These are phyloP conservation scores for Vulpes ferrilata DNA, from an alignment of 2,113 vertebrate species.

Conservation along the genomic window DNA sequence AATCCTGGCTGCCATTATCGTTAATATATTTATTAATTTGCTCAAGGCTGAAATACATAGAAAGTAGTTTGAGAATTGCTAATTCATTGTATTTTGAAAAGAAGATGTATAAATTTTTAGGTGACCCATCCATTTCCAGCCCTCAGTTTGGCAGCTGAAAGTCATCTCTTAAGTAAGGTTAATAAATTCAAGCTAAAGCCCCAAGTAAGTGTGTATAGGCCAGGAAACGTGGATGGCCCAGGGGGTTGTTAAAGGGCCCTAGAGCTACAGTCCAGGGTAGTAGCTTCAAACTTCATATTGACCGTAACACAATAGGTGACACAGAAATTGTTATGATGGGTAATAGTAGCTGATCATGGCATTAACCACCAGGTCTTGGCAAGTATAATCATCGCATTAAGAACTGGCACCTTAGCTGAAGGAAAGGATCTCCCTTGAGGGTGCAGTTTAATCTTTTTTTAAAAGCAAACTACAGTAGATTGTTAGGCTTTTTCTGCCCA, in stretches of 20 bases:
- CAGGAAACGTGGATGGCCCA: neutral
- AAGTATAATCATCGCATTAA: constrained; percentile 53
- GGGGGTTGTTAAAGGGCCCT: neutral
- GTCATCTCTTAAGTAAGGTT: constrained; percentile 6
- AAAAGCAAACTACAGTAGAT: constrained; percentile 57
- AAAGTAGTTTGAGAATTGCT: constrained; percentile 51
- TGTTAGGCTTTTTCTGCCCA: constrained; percentile 38
- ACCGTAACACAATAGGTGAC: constrained; percentile 10
- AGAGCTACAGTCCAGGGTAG: neutral
- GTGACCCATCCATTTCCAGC: constrained; percentile 17
- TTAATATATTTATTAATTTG: constrained; percentile 30
- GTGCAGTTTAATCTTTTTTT: constrained; percentile 53
- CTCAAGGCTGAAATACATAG: neutral
- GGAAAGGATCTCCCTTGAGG: constrained; percentile 28
- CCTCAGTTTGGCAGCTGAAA: constrained; percentile 42
- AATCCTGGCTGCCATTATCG: neutral
- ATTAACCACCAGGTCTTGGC: constrained; percentile 50
- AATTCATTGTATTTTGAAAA: neutral
- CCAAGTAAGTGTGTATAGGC: neutral
- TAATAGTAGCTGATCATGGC: constrained; percentile 23
- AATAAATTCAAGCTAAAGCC: constrained; percentile 57
- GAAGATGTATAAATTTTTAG: constrained; percentile 35
- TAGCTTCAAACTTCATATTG: constrained; percentile 24
- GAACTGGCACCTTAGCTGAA: constrained; percentile 64
- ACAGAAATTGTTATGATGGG: constrained; percentile 21